These are phyloP conservation scores for Dasyprocta punctata DNA, from an alignment of 2,113 vertebrate species.

Conservation along the genomic window DNA sequence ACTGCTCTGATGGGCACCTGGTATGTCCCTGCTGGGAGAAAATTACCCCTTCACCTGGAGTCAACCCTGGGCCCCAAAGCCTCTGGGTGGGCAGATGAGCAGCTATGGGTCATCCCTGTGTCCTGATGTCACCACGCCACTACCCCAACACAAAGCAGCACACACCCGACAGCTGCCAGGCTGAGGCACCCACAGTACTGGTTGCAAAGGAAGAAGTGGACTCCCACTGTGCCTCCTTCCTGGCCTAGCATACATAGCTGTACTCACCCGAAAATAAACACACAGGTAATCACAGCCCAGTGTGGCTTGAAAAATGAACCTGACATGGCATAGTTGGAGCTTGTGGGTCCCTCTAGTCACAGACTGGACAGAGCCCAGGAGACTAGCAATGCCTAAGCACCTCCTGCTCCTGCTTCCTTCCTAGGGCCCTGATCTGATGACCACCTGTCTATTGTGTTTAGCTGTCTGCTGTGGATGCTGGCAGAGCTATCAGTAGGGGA, in stretches of 20 bases:
- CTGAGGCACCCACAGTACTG: background rate
- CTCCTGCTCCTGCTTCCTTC: background rate
- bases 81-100: rapidly evolving
- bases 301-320: background rate
- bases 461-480: too few relatives aligned
- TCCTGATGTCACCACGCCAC: background rate
- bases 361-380: background rate
- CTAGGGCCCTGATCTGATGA: background rate
- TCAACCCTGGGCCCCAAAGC: background rate
- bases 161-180: rapidly evolving
- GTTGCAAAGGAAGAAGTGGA: background rate
- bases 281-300: background rate
- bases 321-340: background rate
- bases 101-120: rapidly evolving
- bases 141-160: background rate
- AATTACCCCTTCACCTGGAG: background rate
- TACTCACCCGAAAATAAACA: background rate
- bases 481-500: background rate
- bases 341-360: too few relatives aligned
- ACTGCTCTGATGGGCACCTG: background rate
- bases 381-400: background rate
- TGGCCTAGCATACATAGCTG: background rate
- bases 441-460: rapidly evolving
- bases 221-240: background rate
- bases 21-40: background rate